Evolutionary conservation across 2,888 invertebrate species (phyloP), one percentile per base, ranked within the genome.

Genomic region (Deilephila elpenor): DNA sequence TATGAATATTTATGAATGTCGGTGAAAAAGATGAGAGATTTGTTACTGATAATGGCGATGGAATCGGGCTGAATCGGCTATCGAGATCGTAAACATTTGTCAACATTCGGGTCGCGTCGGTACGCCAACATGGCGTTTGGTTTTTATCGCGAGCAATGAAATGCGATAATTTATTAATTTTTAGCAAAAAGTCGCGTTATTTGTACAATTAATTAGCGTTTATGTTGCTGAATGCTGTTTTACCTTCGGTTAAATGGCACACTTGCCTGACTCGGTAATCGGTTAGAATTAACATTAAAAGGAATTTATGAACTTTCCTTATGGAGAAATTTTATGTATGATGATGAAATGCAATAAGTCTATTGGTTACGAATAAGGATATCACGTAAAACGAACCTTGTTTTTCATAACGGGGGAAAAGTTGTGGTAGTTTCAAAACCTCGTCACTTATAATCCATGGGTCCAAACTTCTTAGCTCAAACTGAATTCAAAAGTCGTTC

Each of bases 1-100:
- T 84, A 88, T 91, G 90, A 91, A 91, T 91, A 91, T 91, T 85
- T 88, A 91, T 89, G 82, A 82, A 77, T 25, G 29, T 20, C 20
- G 37, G 37, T 37, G 44, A 44, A 20, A 64, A 64, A 87, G 86
- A 83, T 78, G 77, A 79, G 79, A 86, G 86, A 89, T 90, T 88
- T 88, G 87, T 87, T 88, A 83, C 80, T 78, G 86, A 90, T 89
- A 87, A 80, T 82, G 44, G 44, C 20, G 25, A 61, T 61, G 61
- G 19, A n/a, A 62, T 62, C n/a, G n/a, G 34, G 6, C n/a, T 19
- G 34, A 37, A 5, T 17, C 32, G 25, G 34, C 6, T 14, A 25
- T 51, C 25, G 17, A 37, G 64, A 8, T 67, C 25, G 64, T 34
- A 19, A 37, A 64, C 25, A 17, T 44, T 67, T 51, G 51, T 67